Conservation (phyloP, 1,140 invertebrate genomes). For the Pristionchus pacificus region DNA sequence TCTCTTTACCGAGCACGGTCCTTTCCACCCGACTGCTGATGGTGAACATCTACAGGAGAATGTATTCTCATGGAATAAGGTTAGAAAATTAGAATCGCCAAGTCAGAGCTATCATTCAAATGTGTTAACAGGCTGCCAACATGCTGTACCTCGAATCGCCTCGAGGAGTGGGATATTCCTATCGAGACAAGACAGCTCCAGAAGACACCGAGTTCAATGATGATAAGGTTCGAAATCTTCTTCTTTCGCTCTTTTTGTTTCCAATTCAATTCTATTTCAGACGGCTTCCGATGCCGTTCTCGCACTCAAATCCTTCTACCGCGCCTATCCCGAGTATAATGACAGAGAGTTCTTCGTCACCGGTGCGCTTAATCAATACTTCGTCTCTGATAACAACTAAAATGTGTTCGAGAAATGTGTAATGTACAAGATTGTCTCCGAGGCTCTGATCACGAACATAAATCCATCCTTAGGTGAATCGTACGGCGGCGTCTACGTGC, state of each 20-base stretch:
- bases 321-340: slow-evolving; percentile 62
- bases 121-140: slow-evolving; percentile 62
- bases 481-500: slow-evolving; percentile 60
- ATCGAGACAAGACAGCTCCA: slow-evolving; percentile 48
- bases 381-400: neutral
- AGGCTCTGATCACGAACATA: neutral
- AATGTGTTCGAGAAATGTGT: too few species aligned
- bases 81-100: too few species aligned
- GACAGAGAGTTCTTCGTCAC: slow-evolving; percentile 57
- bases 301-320: slow-evolving; percentile 61
- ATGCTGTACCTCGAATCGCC: slow-evolving; percentile 66
- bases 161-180: slow-evolving; percentile 64
- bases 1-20: slow-evolving; percentile 63
- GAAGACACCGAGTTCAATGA: slow-evolving; percentile 60
- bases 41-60: slow-evolving; percentile 58
- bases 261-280: neutral
- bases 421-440: too few species aligned
- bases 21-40: slow-evolving; percentile 56
- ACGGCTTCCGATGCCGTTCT: slow-evolving; percentile 58
- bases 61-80: slow-evolving; percentile 61
- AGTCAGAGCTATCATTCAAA: slow-evolving; percentile 44
- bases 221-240: slow-evolving; percentile 27
- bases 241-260: too few species aligned
- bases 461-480: slow-evolving; percentile 47
- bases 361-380: neutral